Evolutionary conservation across 2,888 invertebrate species (phyloP), one percentile per base, ranked within the genome.

Genomic region (Lasioglossum leucozonium): DNA sequence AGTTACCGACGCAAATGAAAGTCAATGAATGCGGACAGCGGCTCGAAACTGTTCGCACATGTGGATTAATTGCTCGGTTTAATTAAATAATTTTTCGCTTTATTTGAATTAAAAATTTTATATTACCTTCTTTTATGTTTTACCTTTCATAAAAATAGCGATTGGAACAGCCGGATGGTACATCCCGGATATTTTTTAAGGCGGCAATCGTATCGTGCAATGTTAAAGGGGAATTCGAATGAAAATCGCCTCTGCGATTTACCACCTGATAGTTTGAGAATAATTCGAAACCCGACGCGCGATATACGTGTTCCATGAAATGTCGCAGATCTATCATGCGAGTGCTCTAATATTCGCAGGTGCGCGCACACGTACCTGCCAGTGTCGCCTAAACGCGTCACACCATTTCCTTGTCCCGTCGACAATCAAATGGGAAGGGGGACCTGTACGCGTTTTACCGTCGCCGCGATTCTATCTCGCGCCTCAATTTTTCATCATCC

Each of bases 401-500:
- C 18, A 4, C n/a, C 26, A 69, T 74, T 73, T 75, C 76, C 55
- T 69, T 51, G 40, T n/a, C 13, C 73, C 76, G 72, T 44, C 47
- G 73, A n/a, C 73, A 69, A 82, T 84, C 84, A 47, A 79, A 78
- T n/a, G 40, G 37, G 47, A n/a, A n/a, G 40, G 42, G 3, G 34
- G 42, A 71, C 44, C 58, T 40, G 76, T 55, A 58, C n/a, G 69
- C 69, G 74, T 79, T 81, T 83, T 78, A 78, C 76, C 85, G 44
- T n/a, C 47, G 26, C 77, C 77, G 67, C 75, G 80, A 72, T 88
- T 79, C 71, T 44, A 73, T 81, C 62, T 77, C 81, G 44, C 69
- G 77, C 55, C 74, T 30, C 22, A 13, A 22, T 81, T 77, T 55
- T 80, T 75, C 42, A 47, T 69, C 69, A 69, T 37, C 58, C 40